Evolutionary conservation across 1,140 invertebrate species (phyloP), one percentile per base, ranked within the genome.

Genomic region (Platorchestia sp.): DNA sequence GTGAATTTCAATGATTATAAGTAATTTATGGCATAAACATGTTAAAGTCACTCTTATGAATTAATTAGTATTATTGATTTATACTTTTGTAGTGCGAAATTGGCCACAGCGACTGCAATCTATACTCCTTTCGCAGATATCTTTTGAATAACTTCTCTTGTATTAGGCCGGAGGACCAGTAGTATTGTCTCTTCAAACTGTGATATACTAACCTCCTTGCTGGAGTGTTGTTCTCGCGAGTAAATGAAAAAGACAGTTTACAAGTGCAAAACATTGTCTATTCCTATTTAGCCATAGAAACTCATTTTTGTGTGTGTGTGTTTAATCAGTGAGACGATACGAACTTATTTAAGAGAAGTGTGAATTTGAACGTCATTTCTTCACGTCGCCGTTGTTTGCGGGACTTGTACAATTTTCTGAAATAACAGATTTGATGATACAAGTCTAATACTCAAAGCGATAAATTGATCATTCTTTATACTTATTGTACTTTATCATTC

Each of bases 231-330:
- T 42, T 89, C 87, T 89, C 87, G 87, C 87, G 14, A 75, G 27
- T 75, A 75, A 75, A 27, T 75, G 59, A 44, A 93, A 93, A 93
- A 93, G 91, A 93, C 91, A 93, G 91, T 93, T 93, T 44, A 45
- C 91, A 47, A 93, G 91, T 93, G 91, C 91, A 93, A 93, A 93
- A 16, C 43, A 45, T 93, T 93, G 45, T 93, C 91, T 93, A 93
- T 93, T 47, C 45, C 91, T 93, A 93, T 45, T 44, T 89, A 89
- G 87, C n/a, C 5, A 89, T 89, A 89, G 87, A 44, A 75, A 75
- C 10, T 75, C 59, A 75, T 75, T 75, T 22, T 75, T 75, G 59
- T 75, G 59, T 75, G 59, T 19, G 14, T 75, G n/a, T 75, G 5
- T 86, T 7, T 86, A n/a, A 41, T 42, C n/a, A 89, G 87, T 89